phyloP scores from a whole-genome alignment of 2,113 vertebrate genomes.

The Apistogramma diplotaenia region DNA sequence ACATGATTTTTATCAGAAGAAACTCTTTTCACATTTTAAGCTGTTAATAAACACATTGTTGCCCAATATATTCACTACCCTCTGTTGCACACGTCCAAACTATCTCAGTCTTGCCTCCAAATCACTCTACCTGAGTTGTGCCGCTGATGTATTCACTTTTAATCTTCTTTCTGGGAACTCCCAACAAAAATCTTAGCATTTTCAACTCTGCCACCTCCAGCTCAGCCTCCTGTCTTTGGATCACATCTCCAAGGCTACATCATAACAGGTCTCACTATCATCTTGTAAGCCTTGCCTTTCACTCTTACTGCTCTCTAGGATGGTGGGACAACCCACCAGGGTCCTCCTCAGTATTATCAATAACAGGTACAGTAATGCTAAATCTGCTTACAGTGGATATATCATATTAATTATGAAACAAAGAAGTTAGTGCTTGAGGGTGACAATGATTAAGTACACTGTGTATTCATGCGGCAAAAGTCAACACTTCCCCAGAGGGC shows the following conservation, averaged over 20 bases:
- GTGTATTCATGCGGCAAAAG: slow-evolving; percentile 5
- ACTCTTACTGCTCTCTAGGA: not conserved
- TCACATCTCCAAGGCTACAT: not conserved
- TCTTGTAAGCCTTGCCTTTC: not conserved
- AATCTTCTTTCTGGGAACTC: not conserved
- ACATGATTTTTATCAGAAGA: not conserved
- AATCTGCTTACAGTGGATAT: not conserved
- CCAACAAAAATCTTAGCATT: not conserved
- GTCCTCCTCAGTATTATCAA: not conserved
- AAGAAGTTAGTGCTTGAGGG: not conserved
- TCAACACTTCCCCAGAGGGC: not conserved
- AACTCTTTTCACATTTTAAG: not conserved
- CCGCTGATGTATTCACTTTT: not conserved
- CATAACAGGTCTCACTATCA: not conserved
- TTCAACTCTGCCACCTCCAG: not conserved
- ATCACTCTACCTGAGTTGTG: not conserved
- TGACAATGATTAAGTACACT: slow-evolving; percentile 39
- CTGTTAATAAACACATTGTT: not conserved
- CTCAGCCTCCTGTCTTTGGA: no score
- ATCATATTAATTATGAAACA: not conserved
- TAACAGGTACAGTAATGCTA: not conserved
- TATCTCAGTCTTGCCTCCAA: not conserved
- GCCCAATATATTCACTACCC: not conserved
- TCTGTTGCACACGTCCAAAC: not conserved
- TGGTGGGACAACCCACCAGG: not conserved